These are phyloP conservation scores for Brachyptera risi DNA, from an alignment of 2,888 invertebrate species.

Conservation along the genomic window DNA sequence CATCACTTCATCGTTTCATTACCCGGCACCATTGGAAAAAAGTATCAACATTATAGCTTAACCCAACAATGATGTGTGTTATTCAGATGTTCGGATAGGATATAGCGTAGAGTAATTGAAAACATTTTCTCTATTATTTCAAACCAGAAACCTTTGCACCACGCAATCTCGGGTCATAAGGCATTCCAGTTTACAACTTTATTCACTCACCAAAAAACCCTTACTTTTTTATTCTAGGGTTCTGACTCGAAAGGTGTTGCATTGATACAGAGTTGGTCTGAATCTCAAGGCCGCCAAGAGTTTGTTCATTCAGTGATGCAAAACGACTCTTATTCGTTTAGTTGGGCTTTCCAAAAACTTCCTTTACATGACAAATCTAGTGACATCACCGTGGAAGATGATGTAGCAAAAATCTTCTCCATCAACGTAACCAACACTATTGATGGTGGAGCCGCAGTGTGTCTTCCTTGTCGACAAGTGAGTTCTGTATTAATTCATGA, in stretches of 20 bases:
- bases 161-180: too few relatives aligned
- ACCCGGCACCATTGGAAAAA: too few relatives aligned
- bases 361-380: conserved; percentile 33
- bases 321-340: conserved; percentile 46
- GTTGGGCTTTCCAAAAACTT: conserved; percentile 49
- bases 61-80: too few relatives aligned
- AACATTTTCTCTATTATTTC: background rate
- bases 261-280: conserved; percentile 45
- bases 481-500: too few relatives aligned
- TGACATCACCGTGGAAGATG: conserved; percentile 36
- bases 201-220: too few relatives aligned
- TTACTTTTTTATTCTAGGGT: conserved; percentile 39
- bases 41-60: too few relatives aligned
- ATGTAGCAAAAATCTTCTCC: conserved; percentile 49
- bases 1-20: too few relatives aligned
- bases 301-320: conserved; percentile 42
- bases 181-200: too few relatives aligned
- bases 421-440: conserved; percentile 53
- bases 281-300: conserved; percentile 40
- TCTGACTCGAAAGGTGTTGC: conserved; percentile 42
- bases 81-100: too few relatives aligned
- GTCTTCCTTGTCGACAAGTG: conserved; percentile 48
- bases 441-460: conserved; percentile 52
- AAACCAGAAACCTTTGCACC: too few relatives aligned
- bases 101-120: too few relatives aligned